These are phyloP conservation scores for Galagoides demidoff DNA, from an alignment of 2,797 vertebrate species.

Conservation along the genomic window DNA sequence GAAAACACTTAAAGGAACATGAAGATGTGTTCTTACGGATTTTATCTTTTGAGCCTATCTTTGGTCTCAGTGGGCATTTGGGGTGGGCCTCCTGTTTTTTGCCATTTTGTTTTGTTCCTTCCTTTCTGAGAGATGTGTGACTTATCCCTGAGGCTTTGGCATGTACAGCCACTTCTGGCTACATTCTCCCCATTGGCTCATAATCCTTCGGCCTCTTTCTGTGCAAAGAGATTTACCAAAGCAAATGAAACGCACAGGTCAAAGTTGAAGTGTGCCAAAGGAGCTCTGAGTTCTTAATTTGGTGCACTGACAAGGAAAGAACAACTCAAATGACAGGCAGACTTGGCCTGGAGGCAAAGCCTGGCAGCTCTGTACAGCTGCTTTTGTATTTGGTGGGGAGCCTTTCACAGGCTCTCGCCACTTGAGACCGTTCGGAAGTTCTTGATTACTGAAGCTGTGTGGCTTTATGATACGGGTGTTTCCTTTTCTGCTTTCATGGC, in stretches of 20 bases:
- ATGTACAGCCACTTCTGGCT: background rate
- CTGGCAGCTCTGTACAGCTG: background rate
- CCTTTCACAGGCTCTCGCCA: background rate
- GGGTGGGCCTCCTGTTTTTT: background rate
- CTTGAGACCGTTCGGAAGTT: background rate
- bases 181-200: background rate
- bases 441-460: background rate
- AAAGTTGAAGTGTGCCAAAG: background rate
- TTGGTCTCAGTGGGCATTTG: background rate
- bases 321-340: background rate
- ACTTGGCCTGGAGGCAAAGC: background rate
- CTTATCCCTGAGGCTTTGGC: background rate
- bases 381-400: background rate
- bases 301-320: background rate
- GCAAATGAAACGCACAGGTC: background rate
- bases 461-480: background rate
- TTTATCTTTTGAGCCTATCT: background rate
- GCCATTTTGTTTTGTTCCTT: background rate
- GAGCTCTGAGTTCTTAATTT: background rate
- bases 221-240: constrained; percentile 21
- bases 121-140: background rate
- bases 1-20: background rate
- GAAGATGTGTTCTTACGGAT: background rate
- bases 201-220: background rate
- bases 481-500: too few relatives aligned